A percentile compares a stretch with the other conserved stretches of the same genome.
Evolutionary conservation across 35 echinoderm and acorn worm genomes (phyloP).

Genomic region (Acanthaster planci): DNA sequence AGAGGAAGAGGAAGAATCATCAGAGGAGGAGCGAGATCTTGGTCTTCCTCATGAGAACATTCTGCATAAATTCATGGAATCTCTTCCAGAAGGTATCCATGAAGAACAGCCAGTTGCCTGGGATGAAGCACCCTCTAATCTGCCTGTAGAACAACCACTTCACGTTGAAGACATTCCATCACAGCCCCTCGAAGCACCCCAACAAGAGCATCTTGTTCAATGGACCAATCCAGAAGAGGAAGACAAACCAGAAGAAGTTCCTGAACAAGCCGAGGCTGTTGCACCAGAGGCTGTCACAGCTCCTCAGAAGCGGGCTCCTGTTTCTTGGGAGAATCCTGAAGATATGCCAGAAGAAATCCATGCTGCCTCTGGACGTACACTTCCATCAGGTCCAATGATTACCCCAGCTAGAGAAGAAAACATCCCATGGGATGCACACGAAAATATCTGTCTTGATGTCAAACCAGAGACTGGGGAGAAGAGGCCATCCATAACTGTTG

Average conservation of each 20-base stretch:
- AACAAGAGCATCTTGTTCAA: neutral
- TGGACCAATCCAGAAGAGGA: conserved; percentile 13
- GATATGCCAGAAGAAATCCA: conserved; percentile 39
- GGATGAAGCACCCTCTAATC: neutral
- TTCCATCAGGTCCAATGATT: conserved; percentile 13
- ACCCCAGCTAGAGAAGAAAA: conserved; percentile 20
- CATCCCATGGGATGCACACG: conserved; percentile 43
- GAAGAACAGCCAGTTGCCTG: conserved; percentile 6
- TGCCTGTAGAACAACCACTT: neutral
- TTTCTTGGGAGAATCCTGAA: conserved; percentile 7
- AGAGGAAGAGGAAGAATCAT: conserved; percentile 53
- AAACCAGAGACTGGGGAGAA: conserved; percentile 43
- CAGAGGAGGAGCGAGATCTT: conserved; percentile 54
- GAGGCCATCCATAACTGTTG: conserved; percentile 30
- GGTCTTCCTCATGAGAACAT: conserved; percentile 70
- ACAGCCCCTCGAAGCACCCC: neutral
- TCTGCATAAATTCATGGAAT: conserved; percentile 72
- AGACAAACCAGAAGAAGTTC: conserved; percentile 15
- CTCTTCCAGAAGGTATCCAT: conserved; percentile 39
- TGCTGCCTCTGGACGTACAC: conserved; percentile 9
- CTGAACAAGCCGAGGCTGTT: conserved; percentile 6
- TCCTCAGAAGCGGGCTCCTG: neutral
- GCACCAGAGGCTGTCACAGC: conserved; percentile 2
- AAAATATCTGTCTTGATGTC: conserved; percentile 37
- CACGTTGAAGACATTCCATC: neutral